These are phyloP conservation scores for Palaemon carinicauda DNA, from an alignment of 1,140 invertebrate genomes.

Conservation along the genomic window DNA sequence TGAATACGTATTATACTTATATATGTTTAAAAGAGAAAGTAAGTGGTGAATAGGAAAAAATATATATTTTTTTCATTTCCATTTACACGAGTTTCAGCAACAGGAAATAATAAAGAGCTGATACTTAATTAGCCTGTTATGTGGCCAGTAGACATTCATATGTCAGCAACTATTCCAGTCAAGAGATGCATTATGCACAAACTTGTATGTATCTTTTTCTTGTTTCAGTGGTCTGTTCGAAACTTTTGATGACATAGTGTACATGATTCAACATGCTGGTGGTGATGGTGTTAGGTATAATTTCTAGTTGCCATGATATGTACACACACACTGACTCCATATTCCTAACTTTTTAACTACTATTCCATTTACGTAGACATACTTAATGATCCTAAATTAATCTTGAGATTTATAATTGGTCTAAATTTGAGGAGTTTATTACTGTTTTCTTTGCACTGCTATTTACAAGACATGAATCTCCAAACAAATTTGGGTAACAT, in stretches of 20 bases:
- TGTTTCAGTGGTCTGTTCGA: slow-evolving; percentile 43
- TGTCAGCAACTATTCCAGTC: background rate
- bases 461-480: no score
- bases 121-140: no score
- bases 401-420: background rate
- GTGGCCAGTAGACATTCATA: background rate
- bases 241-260: slow-evolving; percentile 48
- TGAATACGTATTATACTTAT: no score
- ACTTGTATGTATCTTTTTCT: background rate
- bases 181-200: no score
- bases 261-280: slow-evolving; percentile 51
- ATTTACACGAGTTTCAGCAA: no score
- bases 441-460: no score
- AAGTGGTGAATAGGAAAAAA: no score
- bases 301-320: background rate
- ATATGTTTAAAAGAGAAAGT: no score
- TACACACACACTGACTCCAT: background rate
- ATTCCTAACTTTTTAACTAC: background rate
- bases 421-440: background rate
- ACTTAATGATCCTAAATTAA: no score
- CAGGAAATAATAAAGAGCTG: no score
- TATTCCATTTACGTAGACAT: background rate
- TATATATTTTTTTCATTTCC: no score
- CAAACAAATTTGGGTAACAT: no score
- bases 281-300: slow-evolving; percentile 49